phyloP scores from a whole-genome alignment of 2,113 vertebrate genomes.

The Micronycteris hirsuta region DNA sequence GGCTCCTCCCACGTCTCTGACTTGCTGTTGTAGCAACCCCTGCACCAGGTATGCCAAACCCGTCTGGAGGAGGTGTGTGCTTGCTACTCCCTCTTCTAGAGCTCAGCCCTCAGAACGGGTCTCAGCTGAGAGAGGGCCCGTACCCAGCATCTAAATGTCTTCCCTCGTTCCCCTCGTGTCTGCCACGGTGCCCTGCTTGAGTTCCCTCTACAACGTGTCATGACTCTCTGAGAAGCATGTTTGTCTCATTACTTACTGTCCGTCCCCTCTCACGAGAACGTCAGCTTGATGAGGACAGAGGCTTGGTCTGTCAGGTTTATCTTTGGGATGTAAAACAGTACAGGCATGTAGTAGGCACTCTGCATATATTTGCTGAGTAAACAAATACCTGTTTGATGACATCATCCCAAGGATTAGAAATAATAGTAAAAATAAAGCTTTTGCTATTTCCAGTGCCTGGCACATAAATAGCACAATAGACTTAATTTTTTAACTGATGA shows the following conservation, averaged over 20 bases:
- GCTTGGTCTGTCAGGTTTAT: not conserved
- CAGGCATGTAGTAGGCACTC: not conserved
- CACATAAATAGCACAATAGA: not conserved
- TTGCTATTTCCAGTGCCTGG: not conserved
- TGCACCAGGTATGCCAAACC: not conserved
- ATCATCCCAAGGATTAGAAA: not conserved
- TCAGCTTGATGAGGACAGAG: not conserved
- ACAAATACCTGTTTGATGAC: not conserved
- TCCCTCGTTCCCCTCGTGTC: not conserved
- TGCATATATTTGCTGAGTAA: not conserved
- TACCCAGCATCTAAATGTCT: not conserved
- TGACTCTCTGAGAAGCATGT: not conserved
- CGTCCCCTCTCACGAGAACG: not conserved
- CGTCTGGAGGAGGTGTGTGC: not conserved
- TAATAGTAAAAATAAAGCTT: not conserved
- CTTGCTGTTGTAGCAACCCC: not conserved
- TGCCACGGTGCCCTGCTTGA: not conserved
- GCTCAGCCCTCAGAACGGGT: not conserved
- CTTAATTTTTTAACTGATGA: not conserved
- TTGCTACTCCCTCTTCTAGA: not conserved
- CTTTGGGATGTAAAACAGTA: constrained; percentile 15
- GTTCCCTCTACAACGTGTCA: not conserved
- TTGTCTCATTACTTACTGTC: not conserved
- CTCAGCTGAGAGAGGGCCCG: not conserved
- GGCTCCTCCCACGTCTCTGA: not conserved